Percentiles rank a stretch among this genome's conserved stretches.
Conservation (phyloP, 2,888 invertebrate species). For the Galeopsomyia nigrocyanea region DNA sequence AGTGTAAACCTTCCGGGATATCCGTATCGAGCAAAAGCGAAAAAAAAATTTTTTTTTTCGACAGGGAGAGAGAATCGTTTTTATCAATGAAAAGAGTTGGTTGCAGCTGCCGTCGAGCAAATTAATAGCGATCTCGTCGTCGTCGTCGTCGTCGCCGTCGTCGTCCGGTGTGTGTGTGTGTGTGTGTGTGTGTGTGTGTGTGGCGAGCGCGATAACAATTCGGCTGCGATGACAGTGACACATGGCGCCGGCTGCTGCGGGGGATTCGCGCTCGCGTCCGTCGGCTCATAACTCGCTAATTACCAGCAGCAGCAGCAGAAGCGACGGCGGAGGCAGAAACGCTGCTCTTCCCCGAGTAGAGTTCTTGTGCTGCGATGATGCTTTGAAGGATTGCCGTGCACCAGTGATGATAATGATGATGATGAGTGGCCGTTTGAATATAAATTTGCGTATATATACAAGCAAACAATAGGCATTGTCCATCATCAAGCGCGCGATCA, state of each 20-base stretch:
- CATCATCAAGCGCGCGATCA: no score
- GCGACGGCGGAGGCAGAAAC: constrained; percentile 49
- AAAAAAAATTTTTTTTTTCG: no score
- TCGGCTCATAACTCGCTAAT: constrained; percentile 63
- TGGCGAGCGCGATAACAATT: constrained; percentile 59
- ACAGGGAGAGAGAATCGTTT: no score
- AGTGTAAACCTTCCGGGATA: no score
- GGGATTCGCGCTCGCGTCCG: constrained; percentile 2
- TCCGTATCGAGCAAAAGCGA: no score
- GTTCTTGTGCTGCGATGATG: constrained; percentile 5
- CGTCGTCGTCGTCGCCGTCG: constrained; percentile 2
- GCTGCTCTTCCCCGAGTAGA: constrained; percentile 49
- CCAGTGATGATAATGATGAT: no score
- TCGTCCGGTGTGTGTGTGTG: no score
- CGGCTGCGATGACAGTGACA: constrained; percentile 65
- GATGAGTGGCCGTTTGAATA: no score
- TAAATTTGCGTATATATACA: no score
- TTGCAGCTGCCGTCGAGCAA: constrained; percentile 22
- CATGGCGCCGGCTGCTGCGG: constrained; percentile 54
- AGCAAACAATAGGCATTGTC: no score
- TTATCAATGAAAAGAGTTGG: no score
- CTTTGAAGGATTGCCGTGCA: not conserved
- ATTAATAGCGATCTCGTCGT: constrained; percentile 47
- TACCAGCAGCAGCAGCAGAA: constrained; percentile 52
- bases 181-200: not conserved